Conservation (phyloP, 2,113 vertebrate genomes). For the Sinocyclocheilus anshuiensis region DNA sequence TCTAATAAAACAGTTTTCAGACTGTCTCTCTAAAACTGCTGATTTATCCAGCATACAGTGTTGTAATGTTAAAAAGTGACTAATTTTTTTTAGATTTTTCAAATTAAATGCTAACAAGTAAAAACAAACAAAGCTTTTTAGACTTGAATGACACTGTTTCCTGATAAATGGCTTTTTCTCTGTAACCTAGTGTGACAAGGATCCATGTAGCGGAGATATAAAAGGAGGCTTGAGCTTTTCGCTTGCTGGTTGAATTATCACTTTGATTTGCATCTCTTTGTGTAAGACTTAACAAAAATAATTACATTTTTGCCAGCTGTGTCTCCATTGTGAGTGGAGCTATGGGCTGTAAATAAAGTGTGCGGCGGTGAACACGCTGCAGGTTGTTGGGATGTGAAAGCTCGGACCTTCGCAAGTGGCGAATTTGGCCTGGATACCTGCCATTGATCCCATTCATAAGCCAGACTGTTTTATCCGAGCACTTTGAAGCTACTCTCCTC, state of each 20-base stretch:
- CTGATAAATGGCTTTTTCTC: background rate
- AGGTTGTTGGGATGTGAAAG: constrained; percentile 49
- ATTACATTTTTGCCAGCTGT: constrained; percentile 8
- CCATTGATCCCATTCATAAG: constrained; percentile 66
- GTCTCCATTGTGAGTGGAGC: background rate
- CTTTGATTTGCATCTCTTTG: constrained; percentile 21
- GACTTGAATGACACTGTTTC: background rate
- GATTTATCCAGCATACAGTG: background rate
- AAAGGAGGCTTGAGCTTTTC: background rate
- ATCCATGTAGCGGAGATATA: background rate
- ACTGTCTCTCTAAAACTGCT: background rate
- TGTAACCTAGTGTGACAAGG: background rate
- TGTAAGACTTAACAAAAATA: background rate
- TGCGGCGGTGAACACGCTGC: background rate
- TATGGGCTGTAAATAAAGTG: constrained; percentile 4
- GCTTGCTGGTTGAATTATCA: constrained; percentile 1
- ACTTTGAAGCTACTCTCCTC: constrained; percentile 71
- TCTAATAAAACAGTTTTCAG: background rate
- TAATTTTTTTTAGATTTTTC: background rate
- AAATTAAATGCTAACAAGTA: background rate
- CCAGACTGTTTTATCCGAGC: constrained; percentile 55
- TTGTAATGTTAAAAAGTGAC: background rate
- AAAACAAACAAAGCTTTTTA: background rate
- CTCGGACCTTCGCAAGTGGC: constrained; percentile 58
- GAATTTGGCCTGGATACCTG: constrained; percentile 40